Evolutionary conservation across 1,140 invertebrate genomes (phyloP), one percentile per base, ranked within the genome.

Genomic region (Parasteatoda tepidariorum): DNA sequence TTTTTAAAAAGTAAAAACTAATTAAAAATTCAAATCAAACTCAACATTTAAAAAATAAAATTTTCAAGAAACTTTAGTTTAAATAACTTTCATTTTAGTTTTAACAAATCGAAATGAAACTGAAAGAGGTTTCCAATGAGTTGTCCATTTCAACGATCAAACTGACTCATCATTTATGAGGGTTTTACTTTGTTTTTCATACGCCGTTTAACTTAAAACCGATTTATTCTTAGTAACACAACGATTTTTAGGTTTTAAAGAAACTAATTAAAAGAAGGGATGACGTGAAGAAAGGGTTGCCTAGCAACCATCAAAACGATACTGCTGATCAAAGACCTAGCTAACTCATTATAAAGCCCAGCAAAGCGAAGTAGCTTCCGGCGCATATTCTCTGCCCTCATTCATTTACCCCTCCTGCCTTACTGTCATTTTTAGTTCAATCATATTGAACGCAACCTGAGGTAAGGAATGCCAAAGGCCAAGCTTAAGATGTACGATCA

Each of bases 251-350:
- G 15, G 11, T 26, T 55, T 73, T 57, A 31, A 73, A 73, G 70
- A 73, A 73, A 73, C 41, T 73, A 73, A 73, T 73, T 73, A 73
- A 73, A 73, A 70, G 24, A 57, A 55, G 7, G n/a, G 2, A 48
- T 34, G 41, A 34, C 34, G 5, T 15, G 15, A 5, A 11, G 30
- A n/a, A 30, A 6, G 18, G 11, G 70, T 73, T 73, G 70, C 70
- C 48, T 73, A 31, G 70, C 70, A 73, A 73, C 70, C 54, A 57
- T 73, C 26, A 64, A 73, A 73, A 28, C 54, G 70, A 73, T 73
- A 73, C 9, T 26, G 70, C 41, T 55, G 70, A 73, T 73, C 70
- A 73, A 73, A 73, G 54, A 30, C 18, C 38, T 28, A 5, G 62
- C 62, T 66, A 48, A 24, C 33, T 70, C 38, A 54, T 54, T 41